Percentiles rank a stretch among this genome's conserved stretches.
phyloP scores from a whole-genome alignment of 2,113 vertebrate species.

The Mirounga angustirostris region DNA sequence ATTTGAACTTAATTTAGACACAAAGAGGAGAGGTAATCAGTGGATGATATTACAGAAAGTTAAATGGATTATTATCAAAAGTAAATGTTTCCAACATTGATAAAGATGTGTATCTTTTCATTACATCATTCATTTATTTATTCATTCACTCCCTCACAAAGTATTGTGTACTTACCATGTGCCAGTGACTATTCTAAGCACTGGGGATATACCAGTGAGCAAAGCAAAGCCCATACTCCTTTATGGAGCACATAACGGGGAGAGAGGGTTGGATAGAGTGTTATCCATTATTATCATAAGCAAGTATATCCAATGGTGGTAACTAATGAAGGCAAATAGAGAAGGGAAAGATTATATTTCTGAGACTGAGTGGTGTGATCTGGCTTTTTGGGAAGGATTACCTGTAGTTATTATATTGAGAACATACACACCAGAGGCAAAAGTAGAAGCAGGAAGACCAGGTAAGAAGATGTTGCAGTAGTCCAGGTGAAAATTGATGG shows the following conservation, averaged over 20 bases:
- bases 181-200: neutral
- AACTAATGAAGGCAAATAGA: neutral
- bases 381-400: neutral
- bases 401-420: neutral
- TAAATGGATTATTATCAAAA: conserved; percentile 35
- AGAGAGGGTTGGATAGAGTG: neutral
- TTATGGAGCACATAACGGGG: neutral
- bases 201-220: neutral
- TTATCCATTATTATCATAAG: neutral
- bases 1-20: conserved; percentile 57
- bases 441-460: neutral
- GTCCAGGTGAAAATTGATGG: neutral
- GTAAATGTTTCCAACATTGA: conserved; percentile 44
- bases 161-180: neutral
- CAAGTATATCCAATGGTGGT: neutral
- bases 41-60: conserved; percentile 30
- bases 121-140: neutral
- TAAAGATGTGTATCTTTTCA: conserved; percentile 27
- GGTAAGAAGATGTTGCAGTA: neutral
- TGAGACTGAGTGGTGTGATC: neutral
- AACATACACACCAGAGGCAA: neutral
- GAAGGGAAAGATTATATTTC: neutral
- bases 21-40: neutral
- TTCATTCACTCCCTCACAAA: neutral
- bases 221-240: neutral